Conservation (phyloP, 2,888 invertebrate genomes). For the Drosophila hamatofila region DNA sequence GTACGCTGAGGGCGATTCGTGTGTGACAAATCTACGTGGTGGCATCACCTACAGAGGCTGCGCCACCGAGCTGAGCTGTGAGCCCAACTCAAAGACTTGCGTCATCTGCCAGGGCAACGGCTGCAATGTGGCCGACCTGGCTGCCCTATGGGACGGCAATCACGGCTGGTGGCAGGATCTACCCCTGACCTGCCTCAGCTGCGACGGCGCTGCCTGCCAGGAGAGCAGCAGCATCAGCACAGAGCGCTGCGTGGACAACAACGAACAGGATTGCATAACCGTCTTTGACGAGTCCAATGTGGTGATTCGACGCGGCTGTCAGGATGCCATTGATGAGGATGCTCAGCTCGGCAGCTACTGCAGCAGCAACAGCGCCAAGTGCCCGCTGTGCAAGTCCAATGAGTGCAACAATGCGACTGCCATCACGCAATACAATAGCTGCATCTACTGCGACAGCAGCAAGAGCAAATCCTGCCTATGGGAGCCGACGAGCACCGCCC, state of each 20-base stretch:
- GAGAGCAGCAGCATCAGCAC: neutral
- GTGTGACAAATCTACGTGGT: constrained; percentile 72
- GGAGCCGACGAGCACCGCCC: constrained; percentile 48
- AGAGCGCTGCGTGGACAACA: constrained; percentile 72
- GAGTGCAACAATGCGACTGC: constrained; percentile 77
- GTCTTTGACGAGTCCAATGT: constrained; percentile 68
- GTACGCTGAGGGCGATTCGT: constrained; percentile 68
- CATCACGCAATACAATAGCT: constrained; percentile 64
- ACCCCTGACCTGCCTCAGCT: constrained; percentile 76
- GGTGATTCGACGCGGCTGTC: constrained; percentile 78
- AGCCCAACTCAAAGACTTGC: constrained; percentile 67
- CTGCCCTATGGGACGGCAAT: constrained; percentile 69
- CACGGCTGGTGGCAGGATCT: constrained; percentile 84
- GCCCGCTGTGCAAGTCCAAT: constrained; percentile 82
- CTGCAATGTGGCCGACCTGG: constrained; percentile 77
- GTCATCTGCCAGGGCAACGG: constrained; percentile 67
- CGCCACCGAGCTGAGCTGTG: constrained; percentile 69
- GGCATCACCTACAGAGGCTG: constrained; percentile 78
- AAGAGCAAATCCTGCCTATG: constrained; percentile 69
- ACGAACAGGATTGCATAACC: constrained; percentile 82
- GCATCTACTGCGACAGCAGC: constrained; percentile 80
- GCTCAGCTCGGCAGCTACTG: constrained; percentile 57
- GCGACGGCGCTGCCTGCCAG: constrained; percentile 66
- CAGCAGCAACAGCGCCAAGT: constrained; percentile 54
- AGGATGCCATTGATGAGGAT: constrained; percentile 65